Conservation (phyloP, 2,113 vertebrate genomes). For the Oreochromis niloticus region DNA sequence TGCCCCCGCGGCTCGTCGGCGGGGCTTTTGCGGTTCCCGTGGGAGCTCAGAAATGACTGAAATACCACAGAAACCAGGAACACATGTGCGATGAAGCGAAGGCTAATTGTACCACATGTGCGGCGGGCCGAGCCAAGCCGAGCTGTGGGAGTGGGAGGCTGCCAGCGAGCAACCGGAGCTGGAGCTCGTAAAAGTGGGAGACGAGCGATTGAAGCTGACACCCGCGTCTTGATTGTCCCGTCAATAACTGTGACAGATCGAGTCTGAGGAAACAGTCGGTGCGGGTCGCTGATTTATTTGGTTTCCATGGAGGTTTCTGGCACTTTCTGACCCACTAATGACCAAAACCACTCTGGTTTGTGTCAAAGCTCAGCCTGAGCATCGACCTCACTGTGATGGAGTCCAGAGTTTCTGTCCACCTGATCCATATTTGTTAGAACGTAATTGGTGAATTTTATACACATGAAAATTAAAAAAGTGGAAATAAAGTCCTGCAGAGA, state of each 20-base stretch:
- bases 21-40: neutral
- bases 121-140: neutral
- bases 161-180: neutral
- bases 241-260: neutral
- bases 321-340: neutral
- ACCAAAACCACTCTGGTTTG: neutral
- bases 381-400: neutral
- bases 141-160: neutral
- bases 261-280: neutral
- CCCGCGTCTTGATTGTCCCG: neutral
- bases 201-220: neutral
- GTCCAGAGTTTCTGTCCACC: neutral
- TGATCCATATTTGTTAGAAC: neutral
- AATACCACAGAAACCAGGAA: conserved; percentile 7
- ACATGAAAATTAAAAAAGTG: neutral
- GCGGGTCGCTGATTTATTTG: neutral
- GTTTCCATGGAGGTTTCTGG: neutral
- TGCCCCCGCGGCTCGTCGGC: neutral
- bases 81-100: neutral
- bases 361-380: neutral
- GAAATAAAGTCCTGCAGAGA: neutral
- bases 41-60: neutral
- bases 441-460: neutral
- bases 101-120: conserved; percentile 22
- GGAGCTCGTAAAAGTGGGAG: neutral